phyloP scores from a whole-genome alignment of 1,140 invertebrate genomes.

The Pectinophora gossypiella region DNA sequence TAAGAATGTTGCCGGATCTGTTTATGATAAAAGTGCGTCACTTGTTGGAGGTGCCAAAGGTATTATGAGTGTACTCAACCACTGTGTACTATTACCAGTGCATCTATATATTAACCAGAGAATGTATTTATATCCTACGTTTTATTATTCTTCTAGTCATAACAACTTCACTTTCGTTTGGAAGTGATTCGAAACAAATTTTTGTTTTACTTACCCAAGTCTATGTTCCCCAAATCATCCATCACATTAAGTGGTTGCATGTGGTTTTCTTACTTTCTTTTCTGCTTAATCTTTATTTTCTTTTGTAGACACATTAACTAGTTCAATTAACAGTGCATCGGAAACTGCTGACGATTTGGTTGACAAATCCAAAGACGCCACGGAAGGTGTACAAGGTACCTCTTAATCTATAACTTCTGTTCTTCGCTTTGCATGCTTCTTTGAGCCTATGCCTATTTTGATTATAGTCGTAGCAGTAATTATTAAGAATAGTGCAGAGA shows the following conservation, averaged over 20 bases:
- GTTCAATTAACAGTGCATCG: constrained; percentile 31
- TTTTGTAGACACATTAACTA: constrained; percentile 34
- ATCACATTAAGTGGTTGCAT: constrained; percentile 7
- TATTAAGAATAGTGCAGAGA: constrained; percentile 6
- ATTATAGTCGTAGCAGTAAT: background rate
- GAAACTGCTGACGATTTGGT: constrained; percentile 12
- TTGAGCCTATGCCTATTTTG: background rate
- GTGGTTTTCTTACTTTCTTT: constrained; percentile 10
- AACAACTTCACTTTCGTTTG: background rate
- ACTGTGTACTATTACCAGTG: too few relatives aligned
- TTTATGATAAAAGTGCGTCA: constrained; percentile 40
- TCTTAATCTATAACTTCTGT: background rate
- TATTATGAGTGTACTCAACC: too few relatives aligned
- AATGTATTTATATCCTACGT: background rate
- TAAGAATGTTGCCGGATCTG: constrained; percentile 40
- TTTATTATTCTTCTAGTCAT: background rate
- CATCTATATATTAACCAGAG: too few relatives aligned
- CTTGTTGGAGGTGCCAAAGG: constrained; percentile 21
- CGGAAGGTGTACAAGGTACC: background rate
- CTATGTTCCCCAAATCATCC: background rate
- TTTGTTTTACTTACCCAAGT: background rate
- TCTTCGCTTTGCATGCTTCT: background rate
- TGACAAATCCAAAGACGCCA: background rate
- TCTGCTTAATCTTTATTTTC: constrained; percentile 8
- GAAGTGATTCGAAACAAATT: background rate